Conservation (phyloP, 2,888 invertebrate species). For the Spodoptera littoralis region DNA sequence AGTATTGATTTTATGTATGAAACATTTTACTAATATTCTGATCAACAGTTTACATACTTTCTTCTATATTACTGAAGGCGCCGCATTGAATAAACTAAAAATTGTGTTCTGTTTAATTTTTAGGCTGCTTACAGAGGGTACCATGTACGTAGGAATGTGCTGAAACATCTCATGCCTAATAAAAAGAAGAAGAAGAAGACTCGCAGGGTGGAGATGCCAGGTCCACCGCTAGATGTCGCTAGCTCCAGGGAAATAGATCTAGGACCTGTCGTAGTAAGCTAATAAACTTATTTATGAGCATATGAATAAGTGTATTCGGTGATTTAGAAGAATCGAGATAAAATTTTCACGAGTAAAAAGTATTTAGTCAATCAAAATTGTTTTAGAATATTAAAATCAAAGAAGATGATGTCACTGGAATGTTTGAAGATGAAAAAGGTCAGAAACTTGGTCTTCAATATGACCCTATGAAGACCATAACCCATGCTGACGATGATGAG, state of each 20-base stretch:
- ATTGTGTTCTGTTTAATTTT: neutral
- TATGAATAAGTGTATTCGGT: no score
- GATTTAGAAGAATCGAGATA: no score
- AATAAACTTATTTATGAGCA: neutral
- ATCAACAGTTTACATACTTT: no score
- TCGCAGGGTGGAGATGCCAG: slow-evolving; percentile 72
- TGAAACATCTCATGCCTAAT: slow-evolving; percentile 69
- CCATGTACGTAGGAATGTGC: slow-evolving; percentile 75
- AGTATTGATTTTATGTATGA: no score
- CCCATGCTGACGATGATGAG: slow-evolving; percentile 58
- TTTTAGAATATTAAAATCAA: slow-evolving; percentile 70
- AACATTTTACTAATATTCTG: no score
- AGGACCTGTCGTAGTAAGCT: slow-evolving; percentile 77
- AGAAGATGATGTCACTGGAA: slow-evolving; percentile 68
- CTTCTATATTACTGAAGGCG: no score
- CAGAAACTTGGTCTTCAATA: slow-evolving; percentile 68
- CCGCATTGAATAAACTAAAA: no score
- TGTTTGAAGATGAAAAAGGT: slow-evolving; percentile 67
- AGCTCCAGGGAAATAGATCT: slow-evolving; percentile 78
- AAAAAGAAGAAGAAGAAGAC: slow-evolving; percentile 59
- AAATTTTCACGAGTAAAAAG: no score
- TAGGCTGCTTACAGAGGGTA: slow-evolving; percentile 84
- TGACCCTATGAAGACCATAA: slow-evolving; percentile 73
- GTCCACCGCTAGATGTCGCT: slow-evolving; percentile 76
- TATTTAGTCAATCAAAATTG: neutral